Base-by-base conservation (phyloP, 2,113 vertebrate genomes). In the Hippocampus mohnikei region DNA sequence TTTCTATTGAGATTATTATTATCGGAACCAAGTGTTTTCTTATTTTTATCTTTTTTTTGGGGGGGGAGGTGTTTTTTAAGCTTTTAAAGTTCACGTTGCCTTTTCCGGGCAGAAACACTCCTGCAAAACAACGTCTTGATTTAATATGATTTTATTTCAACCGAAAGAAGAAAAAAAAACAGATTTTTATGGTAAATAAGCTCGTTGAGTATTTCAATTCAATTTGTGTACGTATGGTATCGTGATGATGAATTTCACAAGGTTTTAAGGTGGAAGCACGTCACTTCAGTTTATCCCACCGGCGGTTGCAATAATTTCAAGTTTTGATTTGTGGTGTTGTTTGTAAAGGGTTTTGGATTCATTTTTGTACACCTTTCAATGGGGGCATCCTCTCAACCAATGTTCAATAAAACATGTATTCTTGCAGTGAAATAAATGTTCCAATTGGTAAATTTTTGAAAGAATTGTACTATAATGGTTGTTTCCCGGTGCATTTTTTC, bases 371-470 rank as follows among this genome's bases (percentile, higher is more conserved):
- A 85, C 75, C 83, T 73, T 84, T 83, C 33, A 13, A 15, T 16
- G 13, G 42, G 75, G 78, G 81, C 81, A 82, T 85, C 20, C 69
- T 89, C 69, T 90, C 84, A 82, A 89, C 88, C 80, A 77, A 90
- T 89, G 84, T 90, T 88, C 84, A 88, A 81, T 76, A 87, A 93
- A 90, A 80, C 52, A 41, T 76, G 67, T 74, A 27, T 88, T 82
- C 62, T 73, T 87, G 53, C 46, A 50, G 48, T 52, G 3, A 79
- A 81, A 76, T 55, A 79, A 81, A 76, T 55, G 37, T 60, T 63
- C 66, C 65, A 25, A 75, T 64, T 80, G 29, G 70, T 67, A 11
- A 72, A 60, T 48, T 74, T 3, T n/a, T 5, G 25, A 64, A 64
- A 5, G n/a, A 37, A 61, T 63, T 55, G 33, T 3, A 52, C 42